These are phyloP conservation scores for Nephrocerus scutellatus DNA, from an alignment of 2,888 invertebrate genomes.

Conservation along the genomic window DNA sequence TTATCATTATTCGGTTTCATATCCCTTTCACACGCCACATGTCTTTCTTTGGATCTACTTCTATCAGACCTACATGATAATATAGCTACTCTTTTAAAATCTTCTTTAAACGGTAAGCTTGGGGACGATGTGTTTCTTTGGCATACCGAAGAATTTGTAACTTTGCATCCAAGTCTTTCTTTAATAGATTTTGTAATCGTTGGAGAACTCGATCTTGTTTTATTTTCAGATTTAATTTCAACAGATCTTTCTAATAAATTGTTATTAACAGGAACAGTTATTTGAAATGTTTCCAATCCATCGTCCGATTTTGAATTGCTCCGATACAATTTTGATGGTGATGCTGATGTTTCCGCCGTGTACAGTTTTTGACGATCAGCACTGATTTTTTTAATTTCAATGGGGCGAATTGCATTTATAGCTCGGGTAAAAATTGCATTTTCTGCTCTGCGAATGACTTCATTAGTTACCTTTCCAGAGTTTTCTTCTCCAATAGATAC, in stretches of 20 bases:
- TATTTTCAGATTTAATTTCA: constrained; percentile 23
- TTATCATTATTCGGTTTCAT: no score
- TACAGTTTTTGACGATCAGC: constrained; percentile 60
- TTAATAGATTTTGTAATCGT: constrained; percentile 56
- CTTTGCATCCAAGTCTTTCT: constrained; percentile 64
- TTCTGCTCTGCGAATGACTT: constrained; percentile 84
- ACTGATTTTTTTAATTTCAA: constrained; percentile 68
- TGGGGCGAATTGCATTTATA: constrained; percentile 70
- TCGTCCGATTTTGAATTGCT: constrained; percentile 16
- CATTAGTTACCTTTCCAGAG: constrained; percentile 68
- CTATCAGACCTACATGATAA: no score
- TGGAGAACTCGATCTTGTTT: constrained; percentile 28
- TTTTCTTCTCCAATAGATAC: constrained; percentile 50
- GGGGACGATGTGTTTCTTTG: no score
- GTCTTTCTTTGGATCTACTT: no score
- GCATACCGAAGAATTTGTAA: no score
- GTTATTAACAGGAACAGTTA: constrained; percentile 48
- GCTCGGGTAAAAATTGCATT: constrained; percentile 87
- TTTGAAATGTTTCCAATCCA: constrained; percentile 46
- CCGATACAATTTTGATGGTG: constrained; percentile 8
- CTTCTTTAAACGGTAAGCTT: no score
- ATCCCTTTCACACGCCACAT: no score
- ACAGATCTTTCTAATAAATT: no score
- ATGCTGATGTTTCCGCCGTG: constrained; percentile 46
- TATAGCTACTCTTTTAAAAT: no score